A percentile compares a stretch with the other conserved stretches of the same genome.
phyloP scores from a whole-genome alignment of 2,888 invertebrate species.

The Corbicula japonica region DNA sequence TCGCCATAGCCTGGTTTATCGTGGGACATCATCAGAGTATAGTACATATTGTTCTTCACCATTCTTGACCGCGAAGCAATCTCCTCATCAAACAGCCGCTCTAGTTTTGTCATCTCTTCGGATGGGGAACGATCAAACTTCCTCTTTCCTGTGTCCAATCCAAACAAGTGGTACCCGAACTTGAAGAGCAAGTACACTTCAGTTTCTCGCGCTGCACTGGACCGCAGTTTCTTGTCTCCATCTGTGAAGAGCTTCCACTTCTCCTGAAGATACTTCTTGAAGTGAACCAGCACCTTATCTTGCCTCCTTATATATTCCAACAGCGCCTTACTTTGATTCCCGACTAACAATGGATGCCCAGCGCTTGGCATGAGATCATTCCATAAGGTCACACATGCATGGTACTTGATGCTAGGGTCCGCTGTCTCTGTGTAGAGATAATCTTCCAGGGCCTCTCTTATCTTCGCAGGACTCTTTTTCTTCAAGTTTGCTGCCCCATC shows the following conservation, averaged over 20 bases:
- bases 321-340: slow-evolving; percentile 28
- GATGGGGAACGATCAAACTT: slow-evolving; percentile 26
- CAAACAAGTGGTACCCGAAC: slow-evolving; percentile 53
- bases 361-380: slow-evolving; percentile 57
- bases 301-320: slow-evolving; percentile 16
- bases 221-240: slow-evolving; percentile 20
- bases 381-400: slow-evolving; percentile 46
- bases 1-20: slow-evolving; percentile 1
- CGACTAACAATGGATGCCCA: slow-evolving; percentile 42
- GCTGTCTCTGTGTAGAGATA: slow-evolving; percentile 4
- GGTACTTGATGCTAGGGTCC: slow-evolving; percentile 32
- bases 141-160: slow-evolving; percentile 24
- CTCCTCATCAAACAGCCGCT: slow-evolving; percentile 34
- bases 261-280: slow-evolving; percentile 34
- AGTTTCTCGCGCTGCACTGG: slow-evolving; percentile 34
- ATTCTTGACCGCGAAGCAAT: neutral
- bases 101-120: slow-evolving; percentile 35
- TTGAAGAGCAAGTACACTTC: slow-evolving; percentile 44
- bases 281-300: slow-evolving; percentile 18
- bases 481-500: slow-evolving; percentile 36
- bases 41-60: slow-evolving; percentile 10
- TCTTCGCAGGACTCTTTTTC: neutral
- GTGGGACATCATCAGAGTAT: slow-evolving; percentile 31
- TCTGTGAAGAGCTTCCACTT: slow-evolving; percentile 31
- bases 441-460: slow-evolving; percentile 12